Evolutionary conservation across 2,888 invertebrate species (phyloP).

Genomic region (Chromoteleia sp.): DNA sequence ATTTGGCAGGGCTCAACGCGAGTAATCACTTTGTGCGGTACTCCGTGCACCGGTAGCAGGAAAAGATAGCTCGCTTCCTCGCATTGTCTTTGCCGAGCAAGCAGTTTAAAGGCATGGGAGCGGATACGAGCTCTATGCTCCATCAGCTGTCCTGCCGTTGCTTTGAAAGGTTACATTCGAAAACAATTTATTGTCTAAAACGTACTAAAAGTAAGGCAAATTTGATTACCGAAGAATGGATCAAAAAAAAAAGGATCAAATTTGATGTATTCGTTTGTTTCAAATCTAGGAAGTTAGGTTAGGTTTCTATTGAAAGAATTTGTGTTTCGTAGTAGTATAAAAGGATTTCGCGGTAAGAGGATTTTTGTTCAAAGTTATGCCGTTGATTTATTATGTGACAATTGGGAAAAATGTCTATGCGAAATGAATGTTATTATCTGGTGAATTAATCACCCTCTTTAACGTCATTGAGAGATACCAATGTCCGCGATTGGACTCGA

Average conservation of each 20-base stretch:
- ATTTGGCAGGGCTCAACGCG: conserved; percentile 51
- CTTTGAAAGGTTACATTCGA: conserved; percentile 61
- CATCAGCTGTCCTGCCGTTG: conserved; percentile 76
- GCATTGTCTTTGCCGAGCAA: conserved; percentile 82
- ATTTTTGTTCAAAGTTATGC: too few relatives aligned
- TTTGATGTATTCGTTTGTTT: too few relatives aligned
- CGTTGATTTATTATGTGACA: too few relatives aligned
- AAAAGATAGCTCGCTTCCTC: conserved; percentile 83
- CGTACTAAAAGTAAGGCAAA: too few relatives aligned
- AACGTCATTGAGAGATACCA: background rate
- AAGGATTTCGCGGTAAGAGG: too few relatives aligned
- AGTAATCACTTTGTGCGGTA: conserved; percentile 47
- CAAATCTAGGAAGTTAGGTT: too few relatives aligned
- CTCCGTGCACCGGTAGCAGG: conserved; percentile 74
- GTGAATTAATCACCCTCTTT: background rate
- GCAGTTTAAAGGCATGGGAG: conserved; percentile 82
- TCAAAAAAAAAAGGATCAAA: too few relatives aligned
- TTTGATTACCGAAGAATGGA: too few relatives aligned
- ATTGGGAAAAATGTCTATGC: too few relatives aligned
- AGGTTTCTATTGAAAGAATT: too few relatives aligned
- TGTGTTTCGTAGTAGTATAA: too few relatives aligned
- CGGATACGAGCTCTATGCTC: conserved; percentile 80
- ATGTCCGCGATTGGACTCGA: conserved; percentile 10
- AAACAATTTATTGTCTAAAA: background rate
- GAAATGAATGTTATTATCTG: too few relatives aligned